A percentile compares a stretch with the other conserved stretches of the same genome.
phyloP scores from a whole-genome alignment of 2,888 invertebrate genomes.

The Aphidoletes aphidimyza region DNA sequence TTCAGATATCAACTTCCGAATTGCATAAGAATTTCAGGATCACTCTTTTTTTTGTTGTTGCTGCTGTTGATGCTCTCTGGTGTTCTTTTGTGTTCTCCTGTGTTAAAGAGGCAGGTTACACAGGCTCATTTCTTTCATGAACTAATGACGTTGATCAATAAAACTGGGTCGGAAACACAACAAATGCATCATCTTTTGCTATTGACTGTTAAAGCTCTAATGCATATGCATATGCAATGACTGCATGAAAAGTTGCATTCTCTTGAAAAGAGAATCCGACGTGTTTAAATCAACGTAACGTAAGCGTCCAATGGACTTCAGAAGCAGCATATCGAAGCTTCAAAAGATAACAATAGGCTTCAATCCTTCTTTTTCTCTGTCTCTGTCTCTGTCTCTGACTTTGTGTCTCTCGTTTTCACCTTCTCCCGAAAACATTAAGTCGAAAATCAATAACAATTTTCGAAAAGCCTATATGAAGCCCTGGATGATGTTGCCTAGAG shows the following conservation, averaged over 20 bases:
- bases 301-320: neutral
- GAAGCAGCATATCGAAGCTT: neutral
- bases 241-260: neutral
- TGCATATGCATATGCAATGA: neutral
- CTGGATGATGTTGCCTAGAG: neutral
- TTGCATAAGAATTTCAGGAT: too few relatives aligned
- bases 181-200: neutral
- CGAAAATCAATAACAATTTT: neutral
- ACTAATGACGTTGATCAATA: conserved; percentile 29
- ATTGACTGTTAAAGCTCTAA: neutral
- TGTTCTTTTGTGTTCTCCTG: too few relatives aligned
- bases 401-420: too few relatives aligned
- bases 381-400: too few relatives aligned
- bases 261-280: neutral
- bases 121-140: neutral
- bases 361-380: neutral
- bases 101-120: neutral
- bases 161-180: conserved; percentile 8
- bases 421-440: neutral
- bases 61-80: too few relatives aligned
- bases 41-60: too few relatives aligned
- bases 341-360: neutral
- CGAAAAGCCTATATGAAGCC: conserved; percentile 31
- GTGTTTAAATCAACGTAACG: neutral
- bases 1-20: neutral